A percentile compares a stretch with the other conserved stretches of the same genome.
Evolutionary conservation across 2,888 invertebrate genomes (phyloP).

Genomic region (Allygus modestus): DNA sequence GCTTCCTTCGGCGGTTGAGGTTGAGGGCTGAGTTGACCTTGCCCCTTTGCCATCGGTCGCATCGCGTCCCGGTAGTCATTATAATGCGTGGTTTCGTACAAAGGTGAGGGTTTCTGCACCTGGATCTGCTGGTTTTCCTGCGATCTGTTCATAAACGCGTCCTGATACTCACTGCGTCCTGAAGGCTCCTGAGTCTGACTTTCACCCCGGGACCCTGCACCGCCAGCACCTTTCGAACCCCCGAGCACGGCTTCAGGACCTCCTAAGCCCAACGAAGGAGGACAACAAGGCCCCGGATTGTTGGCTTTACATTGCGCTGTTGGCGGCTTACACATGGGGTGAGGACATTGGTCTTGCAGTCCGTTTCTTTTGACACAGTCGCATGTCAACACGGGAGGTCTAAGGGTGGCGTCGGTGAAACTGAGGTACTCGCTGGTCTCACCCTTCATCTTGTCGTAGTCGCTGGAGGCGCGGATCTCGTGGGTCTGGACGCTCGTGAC

Average conservation of each 20-base stretch:
- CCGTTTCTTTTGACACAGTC: conserved; percentile 47
- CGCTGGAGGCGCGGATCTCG: conserved; percentile 43
- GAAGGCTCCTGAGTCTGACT: background rate
- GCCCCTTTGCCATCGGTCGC: background rate
- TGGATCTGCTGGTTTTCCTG: too few relatives aligned
- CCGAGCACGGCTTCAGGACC: conserved; percentile 13
- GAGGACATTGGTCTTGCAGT: conserved; percentile 27
- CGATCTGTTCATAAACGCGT: background rate
- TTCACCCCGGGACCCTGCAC: background rate
- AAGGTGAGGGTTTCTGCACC: background rate
- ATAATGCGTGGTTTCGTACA: background rate
- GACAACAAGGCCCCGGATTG: conserved; percentile 49
- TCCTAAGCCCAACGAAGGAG: conserved; percentile 32
- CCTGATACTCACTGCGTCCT: background rate
- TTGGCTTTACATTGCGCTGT: conserved; percentile 25
- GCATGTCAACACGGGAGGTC: background rate
- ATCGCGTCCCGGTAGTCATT: background rate
- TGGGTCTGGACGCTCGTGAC: conserved; percentile 44
- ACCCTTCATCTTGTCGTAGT: conserved; percentile 33
- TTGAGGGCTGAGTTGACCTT: too few relatives aligned
- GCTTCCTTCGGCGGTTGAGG: background rate
- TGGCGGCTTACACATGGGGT: conserved; percentile 34
- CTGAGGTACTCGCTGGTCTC: conserved; percentile 23
- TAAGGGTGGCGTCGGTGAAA: conserved; percentile 15
- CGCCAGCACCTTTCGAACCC: background rate